These are phyloP conservation scores for Athripsodes cinereus DNA, from an alignment of 2,888 invertebrate genomes.

Conservation along the genomic window DNA sequence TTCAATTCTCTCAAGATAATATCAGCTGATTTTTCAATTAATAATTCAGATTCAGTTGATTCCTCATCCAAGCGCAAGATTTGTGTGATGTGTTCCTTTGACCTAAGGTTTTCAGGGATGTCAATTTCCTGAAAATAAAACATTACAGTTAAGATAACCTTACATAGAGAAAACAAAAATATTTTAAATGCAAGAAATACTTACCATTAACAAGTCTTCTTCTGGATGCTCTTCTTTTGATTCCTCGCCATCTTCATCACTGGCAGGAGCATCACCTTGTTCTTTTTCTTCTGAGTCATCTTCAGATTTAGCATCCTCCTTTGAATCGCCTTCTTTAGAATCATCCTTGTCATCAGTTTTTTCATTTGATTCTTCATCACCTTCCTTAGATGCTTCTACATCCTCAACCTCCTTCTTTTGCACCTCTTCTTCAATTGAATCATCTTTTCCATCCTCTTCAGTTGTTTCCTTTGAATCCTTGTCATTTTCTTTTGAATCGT, in stretches of 20 bases:
- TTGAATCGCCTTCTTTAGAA: slow-evolving; percentile 24
- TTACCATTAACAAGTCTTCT: slow-evolving; percentile 58
- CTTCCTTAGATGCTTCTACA: slow-evolving; percentile 31
- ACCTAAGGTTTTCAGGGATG: slow-evolving; percentile 70
- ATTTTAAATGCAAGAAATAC: slow-evolving; percentile 19
- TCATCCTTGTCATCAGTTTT: slow-evolving; percentile 27
- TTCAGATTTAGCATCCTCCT: slow-evolving; percentile 22
- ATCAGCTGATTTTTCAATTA: slow-evolving; percentile 68
- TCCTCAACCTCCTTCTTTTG: slow-evolving; percentile 17
- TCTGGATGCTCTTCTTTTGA: slow-evolving; percentile 42
- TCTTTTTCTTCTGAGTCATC: slow-evolving; percentile 25
- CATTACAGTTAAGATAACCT: not conserved
- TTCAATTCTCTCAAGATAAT: slow-evolving; percentile 79
- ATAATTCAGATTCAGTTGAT: slow-evolving; percentile 62
- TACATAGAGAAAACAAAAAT: not conserved
- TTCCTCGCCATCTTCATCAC: slow-evolving; percentile 21
- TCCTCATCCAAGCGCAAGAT: slow-evolving; percentile 75
- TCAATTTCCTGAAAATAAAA: slow-evolving; percentile 55
- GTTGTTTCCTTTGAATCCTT: slow-evolving; percentile 30
- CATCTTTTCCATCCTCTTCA: slow-evolving; percentile 31
- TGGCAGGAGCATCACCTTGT: slow-evolving; percentile 19
- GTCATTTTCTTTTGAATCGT: slow-evolving; percentile 29
- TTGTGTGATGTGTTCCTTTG: slow-evolving; percentile 73
- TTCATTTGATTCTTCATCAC: slow-evolving; percentile 24
- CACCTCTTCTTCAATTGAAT: slow-evolving; percentile 30